Percentiles rank a stretch among this genome's conserved stretches.
Evolutionary conservation across 2,888 invertebrate genomes (phyloP).

Genomic region (Tanypteryx hageni): DNA sequence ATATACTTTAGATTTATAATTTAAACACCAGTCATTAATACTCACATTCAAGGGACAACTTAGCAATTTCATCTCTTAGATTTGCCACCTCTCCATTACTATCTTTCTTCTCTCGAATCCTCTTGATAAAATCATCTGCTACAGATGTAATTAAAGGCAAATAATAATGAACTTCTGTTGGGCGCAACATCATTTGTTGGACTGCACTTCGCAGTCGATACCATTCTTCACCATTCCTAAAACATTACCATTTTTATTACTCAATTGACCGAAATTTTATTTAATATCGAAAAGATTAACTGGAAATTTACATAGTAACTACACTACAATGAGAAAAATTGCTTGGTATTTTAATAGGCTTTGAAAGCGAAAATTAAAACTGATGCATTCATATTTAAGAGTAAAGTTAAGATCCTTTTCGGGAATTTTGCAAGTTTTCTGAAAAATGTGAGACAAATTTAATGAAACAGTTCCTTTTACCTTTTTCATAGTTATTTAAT

Average conservation of each 20-base stretch:
- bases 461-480: too few species aligned
- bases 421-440: too few species aligned
- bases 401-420: too few species aligned
- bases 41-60: constrained; percentile 77
- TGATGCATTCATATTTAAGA: too few species aligned
- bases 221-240: constrained; percentile 79
- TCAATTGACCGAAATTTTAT: too few species aligned
- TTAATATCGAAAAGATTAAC: too few species aligned
- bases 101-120: constrained; percentile 71
- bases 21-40: constrained; percentile 31
- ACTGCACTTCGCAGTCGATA: constrained; percentile 76
- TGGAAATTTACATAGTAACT: too few species aligned
- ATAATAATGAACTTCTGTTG: constrained; percentile 76
- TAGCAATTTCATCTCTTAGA: constrained; percentile 73
- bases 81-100: constrained; percentile 71
- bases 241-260: constrained; percentile 45
- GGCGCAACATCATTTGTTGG: constrained; percentile 77
- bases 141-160: constrained; percentile 74
- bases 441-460: too few species aligned
- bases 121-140: constrained; percentile 74
- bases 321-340: too few species aligned
- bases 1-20: neutral
- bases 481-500: too few species aligned
- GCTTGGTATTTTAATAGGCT: too few species aligned
- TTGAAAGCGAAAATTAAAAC: too few species aligned